A percentile compares a stretch with the other conserved stretches of the same genome.
Conservation (phyloP, 2,888 invertebrate species). For the Mesorhabditis spiculigera region DNA sequence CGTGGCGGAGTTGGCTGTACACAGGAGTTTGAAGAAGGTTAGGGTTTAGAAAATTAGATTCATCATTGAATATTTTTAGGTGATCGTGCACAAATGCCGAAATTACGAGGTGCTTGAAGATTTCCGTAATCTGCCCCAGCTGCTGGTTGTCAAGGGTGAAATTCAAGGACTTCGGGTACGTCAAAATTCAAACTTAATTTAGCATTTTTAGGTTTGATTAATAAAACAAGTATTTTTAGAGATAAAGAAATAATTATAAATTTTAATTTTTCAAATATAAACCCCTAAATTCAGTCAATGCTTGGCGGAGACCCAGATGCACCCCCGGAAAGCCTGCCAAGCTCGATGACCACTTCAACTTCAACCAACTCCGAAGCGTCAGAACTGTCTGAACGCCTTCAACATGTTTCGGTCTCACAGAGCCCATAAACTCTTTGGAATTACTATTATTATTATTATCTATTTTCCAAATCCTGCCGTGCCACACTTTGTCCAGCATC, state of each 20-base stretch:
- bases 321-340: background rate
- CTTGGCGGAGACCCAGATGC: background rate
- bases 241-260: background rate
- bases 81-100: slow-evolving; percentile 51
- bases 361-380: background rate
- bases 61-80: slow-evolving; percentile 20
- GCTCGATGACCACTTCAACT: background rate
- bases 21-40: slow-evolving; percentile 52
- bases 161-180: slow-evolving; percentile 53
- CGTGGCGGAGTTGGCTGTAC: slow-evolving; percentile 52
- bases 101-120: slow-evolving; percentile 57
- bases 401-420: background rate
- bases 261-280: background rate
- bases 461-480: background rate
- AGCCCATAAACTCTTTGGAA: background rate
- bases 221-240: too few relatives aligned
- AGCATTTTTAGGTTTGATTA: too few relatives aligned
- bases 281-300: background rate
- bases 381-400: background rate
- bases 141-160: slow-evolving; percentile 58
- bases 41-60: background rate
- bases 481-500: background rate
- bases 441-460: background rate
- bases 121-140: slow-evolving; percentile 55
- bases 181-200: background rate